phyloP scores from a whole-genome alignment of 2,797 vertebrate genomes.

The Sternotherus odoratus region DNA sequence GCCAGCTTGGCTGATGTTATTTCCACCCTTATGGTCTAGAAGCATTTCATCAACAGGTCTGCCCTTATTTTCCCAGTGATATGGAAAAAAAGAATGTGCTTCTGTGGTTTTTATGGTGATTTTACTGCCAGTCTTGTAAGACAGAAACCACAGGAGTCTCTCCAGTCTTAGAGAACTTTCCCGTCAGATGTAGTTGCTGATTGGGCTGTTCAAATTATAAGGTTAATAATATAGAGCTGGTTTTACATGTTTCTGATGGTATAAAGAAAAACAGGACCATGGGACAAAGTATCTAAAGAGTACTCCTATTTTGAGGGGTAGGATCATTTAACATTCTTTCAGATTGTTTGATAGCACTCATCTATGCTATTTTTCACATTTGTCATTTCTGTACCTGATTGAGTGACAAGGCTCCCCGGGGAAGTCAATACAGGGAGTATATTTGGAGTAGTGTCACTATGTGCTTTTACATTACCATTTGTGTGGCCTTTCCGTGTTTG shows the following conservation, averaged over 20 bases:
- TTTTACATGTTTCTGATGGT: neutral
- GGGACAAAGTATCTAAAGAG: neutral
- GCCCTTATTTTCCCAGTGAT: neutral
- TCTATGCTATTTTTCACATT: neutral
- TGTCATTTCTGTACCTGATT: neutral
- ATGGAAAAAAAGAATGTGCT: neutral
- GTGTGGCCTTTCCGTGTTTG: neutral
- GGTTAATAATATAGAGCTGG: neutral
- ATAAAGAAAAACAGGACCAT: neutral
- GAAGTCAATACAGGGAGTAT: neutral
- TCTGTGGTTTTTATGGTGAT: neutral
- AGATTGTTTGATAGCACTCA: neutral
- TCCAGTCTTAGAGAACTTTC: neutral
- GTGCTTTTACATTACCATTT: neutral
- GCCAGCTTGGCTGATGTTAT: neutral
- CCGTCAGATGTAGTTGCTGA: neutral
- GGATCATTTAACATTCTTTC: neutral
- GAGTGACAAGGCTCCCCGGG: neutral
- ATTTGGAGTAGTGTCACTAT: neutral
- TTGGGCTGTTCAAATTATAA: neutral
- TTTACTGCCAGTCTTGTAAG: neutral
- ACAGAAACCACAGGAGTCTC: neutral
- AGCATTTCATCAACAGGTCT: neutral
- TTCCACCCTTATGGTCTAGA: neutral
- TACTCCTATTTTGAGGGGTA: neutral